These are phyloP conservation scores for Cantharis nigra DNA, from an alignment of 2,888 invertebrate genomes.

Conservation along the genomic window DNA sequence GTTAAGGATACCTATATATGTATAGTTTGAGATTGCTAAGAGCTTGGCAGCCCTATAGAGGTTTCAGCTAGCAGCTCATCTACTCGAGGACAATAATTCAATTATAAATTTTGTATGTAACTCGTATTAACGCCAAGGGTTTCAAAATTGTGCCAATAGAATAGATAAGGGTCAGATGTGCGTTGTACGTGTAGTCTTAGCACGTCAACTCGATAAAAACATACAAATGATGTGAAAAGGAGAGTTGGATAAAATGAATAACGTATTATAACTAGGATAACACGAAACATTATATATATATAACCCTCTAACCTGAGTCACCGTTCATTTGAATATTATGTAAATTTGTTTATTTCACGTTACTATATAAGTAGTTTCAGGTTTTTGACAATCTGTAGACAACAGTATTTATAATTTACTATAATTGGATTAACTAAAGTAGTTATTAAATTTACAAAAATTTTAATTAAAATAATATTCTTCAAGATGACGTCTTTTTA, in stretches of 20 bases:
- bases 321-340: not conserved
- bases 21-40: conserved; percentile 13
- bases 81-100: conserved; percentile 13
- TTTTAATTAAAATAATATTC: not conserved
- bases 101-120: conserved; percentile 18
- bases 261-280: not conserved
- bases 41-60: conserved; percentile 5
- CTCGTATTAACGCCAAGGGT: conserved; percentile 16
- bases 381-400: not conserved
- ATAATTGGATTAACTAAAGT: too few species aligned
- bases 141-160: conserved; percentile 20
- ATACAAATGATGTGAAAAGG: conserved; percentile 7
- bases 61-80: conserved; percentile 5
- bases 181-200: not conserved
- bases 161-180: conserved; percentile 13
- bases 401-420: not conserved
- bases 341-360: not conserved
- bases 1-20: not conserved
- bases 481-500: not conserved
- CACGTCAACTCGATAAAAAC: conserved; percentile 12
- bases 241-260: not conserved
- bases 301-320: not conserved
- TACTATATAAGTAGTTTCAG: not conserved
- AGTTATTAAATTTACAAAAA: not conserved
- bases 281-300: not conserved